Conservation (phyloP, 1,140 invertebrate species). For the Orchesella cincta region DNA sequence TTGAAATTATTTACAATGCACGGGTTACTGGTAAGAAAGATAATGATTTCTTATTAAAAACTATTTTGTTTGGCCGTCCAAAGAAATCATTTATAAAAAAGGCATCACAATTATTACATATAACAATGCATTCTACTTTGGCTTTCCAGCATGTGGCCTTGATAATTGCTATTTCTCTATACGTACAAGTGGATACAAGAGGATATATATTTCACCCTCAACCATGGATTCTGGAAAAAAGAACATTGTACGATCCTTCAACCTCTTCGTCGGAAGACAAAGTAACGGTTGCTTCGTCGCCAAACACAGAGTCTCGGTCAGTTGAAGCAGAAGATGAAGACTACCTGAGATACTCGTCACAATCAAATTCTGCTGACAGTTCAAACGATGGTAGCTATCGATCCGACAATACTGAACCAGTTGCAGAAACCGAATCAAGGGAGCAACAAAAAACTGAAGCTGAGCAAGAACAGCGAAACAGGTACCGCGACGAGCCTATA, state of each 20-base stretch:
- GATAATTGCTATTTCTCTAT: background rate
- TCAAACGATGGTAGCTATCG: background rate
- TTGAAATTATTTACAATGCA: background rate
- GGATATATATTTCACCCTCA: slow-evolving; percentile 13
- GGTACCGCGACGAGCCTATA: slow-evolving; percentile 1
- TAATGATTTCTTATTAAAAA: background rate
- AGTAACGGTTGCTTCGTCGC: background rate
- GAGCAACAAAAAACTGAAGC: background rate
- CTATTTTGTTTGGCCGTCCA: no score
- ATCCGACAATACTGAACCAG: no score
- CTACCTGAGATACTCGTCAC: background rate
- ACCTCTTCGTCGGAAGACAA: background rate
- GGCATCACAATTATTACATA: no score
- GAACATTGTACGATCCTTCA: background rate
- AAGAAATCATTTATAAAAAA: no score
- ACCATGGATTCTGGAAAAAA: background rate
- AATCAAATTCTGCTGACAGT: background rate
- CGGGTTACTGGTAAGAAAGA: slow-evolving; percentile 13
- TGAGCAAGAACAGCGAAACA: background rate
- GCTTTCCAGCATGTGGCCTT: background rate
- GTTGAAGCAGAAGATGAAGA: background rate
- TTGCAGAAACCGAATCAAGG: no score
- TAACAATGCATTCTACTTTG: background rate
- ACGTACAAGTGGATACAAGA: slow-evolving; percentile 5
- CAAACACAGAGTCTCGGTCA: background rate